A percentile compares a stretch with the other conserved stretches of the same genome.
Evolutionary conservation across 2,797 vertebrate genomes (phyloP).

Genomic region (Rhinella marina): DNA sequence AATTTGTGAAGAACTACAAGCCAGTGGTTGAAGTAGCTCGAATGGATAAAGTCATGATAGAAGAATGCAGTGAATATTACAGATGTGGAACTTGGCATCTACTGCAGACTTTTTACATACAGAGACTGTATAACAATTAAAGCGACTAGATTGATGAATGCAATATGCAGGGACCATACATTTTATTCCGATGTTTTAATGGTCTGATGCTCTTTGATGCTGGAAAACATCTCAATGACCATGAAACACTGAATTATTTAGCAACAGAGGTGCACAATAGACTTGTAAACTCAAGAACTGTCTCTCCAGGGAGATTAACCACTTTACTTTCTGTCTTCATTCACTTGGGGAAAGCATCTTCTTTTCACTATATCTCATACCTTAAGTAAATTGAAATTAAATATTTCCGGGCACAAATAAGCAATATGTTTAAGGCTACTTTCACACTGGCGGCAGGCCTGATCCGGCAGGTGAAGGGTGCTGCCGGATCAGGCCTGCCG

Average conservation of each 20-base stretch:
- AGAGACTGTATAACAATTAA: constrained; percentile 2
- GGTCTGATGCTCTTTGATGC: constrained; percentile 12
- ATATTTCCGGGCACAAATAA: no score
- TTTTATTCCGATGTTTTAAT: constrained; percentile 21
- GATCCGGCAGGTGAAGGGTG: no score
- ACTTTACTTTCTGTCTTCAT: not conserved
- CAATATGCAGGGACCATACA: not conserved
- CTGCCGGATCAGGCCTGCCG: no score
- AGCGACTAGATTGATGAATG: not conserved
- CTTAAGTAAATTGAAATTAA: not conserved
- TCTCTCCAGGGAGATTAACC: not conserved
- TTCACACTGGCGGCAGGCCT: no score
- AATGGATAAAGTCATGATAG: constrained; percentile 19
- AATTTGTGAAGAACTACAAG: constrained; percentile 16
- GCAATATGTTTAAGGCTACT: no score
- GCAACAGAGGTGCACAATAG: not conserved
- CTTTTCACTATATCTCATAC: not conserved
- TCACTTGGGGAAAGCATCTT: not conserved
- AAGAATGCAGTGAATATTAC: constrained; percentile 35
- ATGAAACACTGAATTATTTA: constrained; percentile 8
- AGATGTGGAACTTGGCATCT: constrained; percentile 43
- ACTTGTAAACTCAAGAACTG: not conserved
- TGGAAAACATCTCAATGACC: constrained; percentile 23
- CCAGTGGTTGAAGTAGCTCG: not conserved
- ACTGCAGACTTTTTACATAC: not conserved